Percentiles rank a stretch among this genome's conserved stretches.
These are phyloP conservation scores for Drosophila kokeensis DNA, from an alignment of 2,888 invertebrate genomes.

Conservation along the genomic window DNA sequence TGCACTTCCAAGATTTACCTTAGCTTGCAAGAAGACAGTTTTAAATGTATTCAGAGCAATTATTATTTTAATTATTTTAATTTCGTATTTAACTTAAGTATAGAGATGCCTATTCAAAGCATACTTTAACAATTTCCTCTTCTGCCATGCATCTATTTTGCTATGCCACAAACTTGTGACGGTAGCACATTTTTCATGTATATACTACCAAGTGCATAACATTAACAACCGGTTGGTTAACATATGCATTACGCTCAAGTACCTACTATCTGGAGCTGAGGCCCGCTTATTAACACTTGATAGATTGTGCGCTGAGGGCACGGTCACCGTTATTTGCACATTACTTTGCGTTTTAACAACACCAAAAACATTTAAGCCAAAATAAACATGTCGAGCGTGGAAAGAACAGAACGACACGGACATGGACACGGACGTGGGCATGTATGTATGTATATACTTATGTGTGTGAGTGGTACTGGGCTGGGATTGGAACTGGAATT, in stretches of 20 bases:
- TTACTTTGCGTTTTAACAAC: constrained; percentile 76
- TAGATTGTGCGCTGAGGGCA: constrained; percentile 73
- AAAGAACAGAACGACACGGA: constrained; percentile 48
- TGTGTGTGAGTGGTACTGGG: background rate
- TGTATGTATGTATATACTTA: background rate
- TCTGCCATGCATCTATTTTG: background rate
- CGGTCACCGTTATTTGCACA: constrained; percentile 75
- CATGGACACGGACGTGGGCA: constrained; percentile 6
- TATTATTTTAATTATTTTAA: background rate
- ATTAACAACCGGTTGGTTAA: constrained; percentile 31
- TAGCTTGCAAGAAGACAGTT: no score
- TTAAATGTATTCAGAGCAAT: background rate
- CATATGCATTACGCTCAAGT: constrained; percentile 2
- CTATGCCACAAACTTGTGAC: constrained; percentile 6
- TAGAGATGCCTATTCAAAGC: background rate
- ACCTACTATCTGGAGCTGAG: constrained; percentile 26
- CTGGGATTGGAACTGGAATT: constrained; percentile 32
- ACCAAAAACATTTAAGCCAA: constrained; percentile 78
- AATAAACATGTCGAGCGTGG: constrained; percentile 73
- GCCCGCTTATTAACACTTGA: constrained; percentile 72
- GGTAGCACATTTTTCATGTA: constrained; percentile 4
- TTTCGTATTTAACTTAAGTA: background rate
- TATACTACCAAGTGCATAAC: constrained; percentile 25
- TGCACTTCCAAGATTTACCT: no score
- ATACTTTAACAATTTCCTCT: background rate